Evolutionary conservation across 2,888 invertebrate genomes (phyloP), one percentile per base, ranked within the genome.

Genomic region (Agriopis leucophaearia): DNA sequence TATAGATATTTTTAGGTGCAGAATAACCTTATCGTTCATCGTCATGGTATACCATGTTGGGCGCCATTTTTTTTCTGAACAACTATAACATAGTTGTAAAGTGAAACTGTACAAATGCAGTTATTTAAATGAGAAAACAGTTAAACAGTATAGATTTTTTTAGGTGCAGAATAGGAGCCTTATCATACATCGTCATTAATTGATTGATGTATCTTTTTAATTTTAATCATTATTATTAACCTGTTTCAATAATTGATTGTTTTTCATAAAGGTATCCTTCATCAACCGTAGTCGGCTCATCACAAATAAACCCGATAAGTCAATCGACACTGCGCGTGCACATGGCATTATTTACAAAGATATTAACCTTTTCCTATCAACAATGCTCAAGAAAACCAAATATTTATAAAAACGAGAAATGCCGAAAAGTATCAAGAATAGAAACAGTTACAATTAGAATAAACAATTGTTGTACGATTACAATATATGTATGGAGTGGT

Each of bases 341-440:
- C 72, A 50, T 69, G 71, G 57, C 63, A 73, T 78, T 85, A 88
- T 89, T 89, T 87, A 88, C 83, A 87, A 82, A 88, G 89, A 88
- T 88, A 89, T 91, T 90, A 91, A 76, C 90, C 89, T 91, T 84
- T 86, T 81, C 78, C 86, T 80, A 83, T 82, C 87, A 85, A 91
- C 90, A 89, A 91, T 90, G 84, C 80, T 79, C 83, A 35, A 66
- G 81, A 81, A 85, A 85, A 73, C 82, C 87, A 92, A 91, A 92
- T 91, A 90, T 92, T 91, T 76, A 67, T 52, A 50, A 74, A 91
- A 83, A 83, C 80, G 50, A 78, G 56, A 66, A 70, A 67, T 64
- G 70, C 69, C 56, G 69, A 70, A 71, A 72, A 72, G 42, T 62
- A 73, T 74, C 71, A 64, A 72, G 70, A 74, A 66, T 72, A 70